phyloP scores from a whole-genome alignment of 1,140 invertebrate species.

The Zaprionus africanus region DNA sequence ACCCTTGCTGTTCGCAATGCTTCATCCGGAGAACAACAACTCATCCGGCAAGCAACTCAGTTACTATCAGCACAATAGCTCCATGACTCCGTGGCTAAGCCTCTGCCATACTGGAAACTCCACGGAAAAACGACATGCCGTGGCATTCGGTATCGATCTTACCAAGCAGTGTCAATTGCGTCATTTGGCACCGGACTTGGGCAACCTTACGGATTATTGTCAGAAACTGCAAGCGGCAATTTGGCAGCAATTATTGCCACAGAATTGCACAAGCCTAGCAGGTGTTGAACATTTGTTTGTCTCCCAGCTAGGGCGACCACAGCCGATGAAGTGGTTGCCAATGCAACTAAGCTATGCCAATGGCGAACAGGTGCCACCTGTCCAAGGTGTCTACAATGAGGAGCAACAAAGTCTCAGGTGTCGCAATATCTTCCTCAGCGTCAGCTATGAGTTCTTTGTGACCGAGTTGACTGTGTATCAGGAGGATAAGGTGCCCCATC shows the following conservation, averaged over 20 bases:
- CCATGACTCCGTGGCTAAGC: conserved; percentile 38
- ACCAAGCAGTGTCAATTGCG: conserved; percentile 59
- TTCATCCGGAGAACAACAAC: conserved; percentile 45
- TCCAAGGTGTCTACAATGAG: conserved; percentile 53
- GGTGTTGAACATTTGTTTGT: conserved; percentile 46
- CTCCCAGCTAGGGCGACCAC: conserved; percentile 69
- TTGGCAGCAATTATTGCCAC: conserved; percentile 53
- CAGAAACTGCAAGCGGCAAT: conserved; percentile 56
- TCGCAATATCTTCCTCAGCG: conserved; percentile 70
- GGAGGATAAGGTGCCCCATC: conserved; percentile 43
- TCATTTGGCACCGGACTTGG: conserved; percentile 12
- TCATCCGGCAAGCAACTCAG: conserved; percentile 20
- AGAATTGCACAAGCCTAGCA: conserved; percentile 36
- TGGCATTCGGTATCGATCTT: conserved; percentile 64
- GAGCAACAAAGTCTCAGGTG: conserved; percentile 61
- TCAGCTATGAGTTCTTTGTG: conserved; percentile 72
- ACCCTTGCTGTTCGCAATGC: conserved; percentile 57
- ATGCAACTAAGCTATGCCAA: conserved; percentile 50
- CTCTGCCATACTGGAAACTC: conserved; percentile 42
- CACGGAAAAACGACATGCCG: not conserved
- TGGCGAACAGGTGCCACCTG: conserved; percentile 14
- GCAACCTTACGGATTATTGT: conserved; percentile 70
- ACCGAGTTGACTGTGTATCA: conserved; percentile 31
- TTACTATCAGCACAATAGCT: conserved; percentile 50
- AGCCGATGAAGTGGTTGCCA: conserved; percentile 62